These are phyloP conservation scores for Drosophila kohkoa DNA, from an alignment of 1,140 invertebrate genomes.

Conservation along the genomic window DNA sequence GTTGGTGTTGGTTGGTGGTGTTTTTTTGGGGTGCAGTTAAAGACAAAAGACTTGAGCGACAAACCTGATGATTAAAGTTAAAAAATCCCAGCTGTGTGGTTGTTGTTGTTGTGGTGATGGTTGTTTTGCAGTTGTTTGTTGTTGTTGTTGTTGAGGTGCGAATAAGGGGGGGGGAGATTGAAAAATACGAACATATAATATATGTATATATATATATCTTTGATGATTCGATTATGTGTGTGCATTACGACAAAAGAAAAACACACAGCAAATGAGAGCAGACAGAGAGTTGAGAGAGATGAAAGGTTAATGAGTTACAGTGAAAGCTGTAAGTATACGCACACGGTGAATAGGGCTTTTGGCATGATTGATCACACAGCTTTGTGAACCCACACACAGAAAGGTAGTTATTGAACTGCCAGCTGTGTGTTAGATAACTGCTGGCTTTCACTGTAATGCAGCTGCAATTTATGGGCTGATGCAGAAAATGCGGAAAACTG, in stretches of 20 bases:
- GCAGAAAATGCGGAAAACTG: conserved; percentile 58
- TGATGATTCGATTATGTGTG: conserved; percentile 42
- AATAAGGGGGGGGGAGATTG: conserved; percentile 28
- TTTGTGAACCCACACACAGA: background rate
- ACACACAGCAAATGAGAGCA: conserved; percentile 29
- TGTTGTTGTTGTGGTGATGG: conserved; percentile 40
- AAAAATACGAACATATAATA: conserved; percentile 29
- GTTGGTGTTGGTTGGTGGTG: conserved; percentile 12
- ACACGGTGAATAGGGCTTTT: conserved; percentile 7
- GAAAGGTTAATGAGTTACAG: conserved; percentile 68
- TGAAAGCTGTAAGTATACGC: conserved; percentile 39
- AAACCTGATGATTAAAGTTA: conserved; percentile 85
- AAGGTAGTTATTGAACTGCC: background rate
- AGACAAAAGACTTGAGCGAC: conserved; percentile 84
- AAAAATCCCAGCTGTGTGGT: conserved; percentile 82
- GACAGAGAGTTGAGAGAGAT: conserved; percentile 31
- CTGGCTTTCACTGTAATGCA: conserved; percentile 35
- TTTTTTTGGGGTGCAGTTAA: conserved; percentile 42
- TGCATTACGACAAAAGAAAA: conserved; percentile 27
- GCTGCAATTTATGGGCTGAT: conserved; percentile 64
- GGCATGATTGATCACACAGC: conserved; percentile 6
- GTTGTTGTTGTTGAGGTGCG: conserved; percentile 44
- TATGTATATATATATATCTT: conserved; percentile 40
- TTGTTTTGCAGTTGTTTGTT: conserved; percentile 27
- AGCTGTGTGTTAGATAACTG: conserved; percentile 28